These are phyloP conservation scores for Agapostemon virescens DNA, from an alignment of 2,888 invertebrate genomes.

Conservation along the genomic window DNA sequence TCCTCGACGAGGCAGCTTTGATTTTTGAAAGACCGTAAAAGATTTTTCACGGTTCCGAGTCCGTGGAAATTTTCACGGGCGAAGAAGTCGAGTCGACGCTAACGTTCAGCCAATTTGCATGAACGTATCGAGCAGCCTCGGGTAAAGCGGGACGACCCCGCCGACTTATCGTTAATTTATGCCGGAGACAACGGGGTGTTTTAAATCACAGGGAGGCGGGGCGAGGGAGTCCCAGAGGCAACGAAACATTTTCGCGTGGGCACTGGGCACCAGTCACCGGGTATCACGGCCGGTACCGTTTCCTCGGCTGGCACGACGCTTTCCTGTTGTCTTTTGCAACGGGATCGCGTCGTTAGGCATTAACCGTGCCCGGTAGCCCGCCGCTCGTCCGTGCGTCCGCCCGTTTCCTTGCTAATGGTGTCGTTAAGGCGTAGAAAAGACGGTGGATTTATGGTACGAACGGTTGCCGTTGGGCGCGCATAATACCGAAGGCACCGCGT, in stretches of 20 bases:
- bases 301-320: constrained; percentile 66
- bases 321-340: constrained; percentile 54
- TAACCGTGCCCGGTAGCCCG: constrained; percentile 39
- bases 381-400: constrained; percentile 49
- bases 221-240: constrained; percentile 22
- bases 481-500: background rate
- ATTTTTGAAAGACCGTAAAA: background rate
- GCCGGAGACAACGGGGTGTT: background rate
- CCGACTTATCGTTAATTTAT: constrained; percentile 14
- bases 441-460: constrained; percentile 43
- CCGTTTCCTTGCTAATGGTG: constrained; percentile 54
- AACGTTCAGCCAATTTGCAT: background rate
- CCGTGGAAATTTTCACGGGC: background rate
- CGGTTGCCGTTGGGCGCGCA: background rate
- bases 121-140: background rate
- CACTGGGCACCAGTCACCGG: constrained; percentile 45
- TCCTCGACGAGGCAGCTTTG: background rate
- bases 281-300: constrained; percentile 60
- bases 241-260: constrained; percentile 63
- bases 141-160: background rate
- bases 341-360: constrained; percentile 60
- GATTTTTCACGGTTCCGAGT: background rate
- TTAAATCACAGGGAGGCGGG: background rate
- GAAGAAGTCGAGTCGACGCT: background rate
- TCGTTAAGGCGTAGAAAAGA: constrained; percentile 45